Conservation (phyloP, 1,140 invertebrate species). For the Lepidurus couesii region DNA sequence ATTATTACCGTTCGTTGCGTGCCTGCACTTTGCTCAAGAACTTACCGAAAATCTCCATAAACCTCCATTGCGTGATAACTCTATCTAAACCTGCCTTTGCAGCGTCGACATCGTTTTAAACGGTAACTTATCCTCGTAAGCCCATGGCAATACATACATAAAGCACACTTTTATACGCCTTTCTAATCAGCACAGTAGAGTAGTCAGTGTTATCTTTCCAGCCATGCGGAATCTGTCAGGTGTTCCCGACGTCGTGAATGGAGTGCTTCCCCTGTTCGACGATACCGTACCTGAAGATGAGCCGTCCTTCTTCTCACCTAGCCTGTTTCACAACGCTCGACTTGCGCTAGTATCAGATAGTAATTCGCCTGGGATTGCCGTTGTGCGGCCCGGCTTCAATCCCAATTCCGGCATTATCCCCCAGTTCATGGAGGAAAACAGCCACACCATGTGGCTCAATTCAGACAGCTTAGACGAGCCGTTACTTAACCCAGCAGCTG, state of each 20-base stretch:
- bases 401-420: not conserved
- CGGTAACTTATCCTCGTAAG: not conserved
- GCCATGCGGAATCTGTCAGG: constrained; percentile 13
- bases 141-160: not conserved
- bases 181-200: not conserved
- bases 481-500: not conserved
- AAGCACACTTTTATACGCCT: not conserved
- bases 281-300: constrained; percentile 14
- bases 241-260: constrained; percentile 9
- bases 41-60: too few species aligned
- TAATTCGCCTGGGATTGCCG: not conserved
- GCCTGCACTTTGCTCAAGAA: too few species aligned
- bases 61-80: too few species aligned
- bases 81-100: too few species aligned
- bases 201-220: not conserved
- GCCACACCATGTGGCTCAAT: not conserved
- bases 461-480: constrained; percentile 8
- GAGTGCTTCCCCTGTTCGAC: not conserved
- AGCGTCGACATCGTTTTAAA: not conserved
- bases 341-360: constrained; percentile 13
- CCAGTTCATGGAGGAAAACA: constrained; percentile 9
- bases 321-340: constrained; percentile 9
- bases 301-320: not conserved
- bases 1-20: too few species aligned
- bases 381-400: not conserved